These are phyloP conservation scores for Drosophila lacertosa DNA, from an alignment of 1,140 invertebrate genomes.

Conservation along the genomic window DNA sequence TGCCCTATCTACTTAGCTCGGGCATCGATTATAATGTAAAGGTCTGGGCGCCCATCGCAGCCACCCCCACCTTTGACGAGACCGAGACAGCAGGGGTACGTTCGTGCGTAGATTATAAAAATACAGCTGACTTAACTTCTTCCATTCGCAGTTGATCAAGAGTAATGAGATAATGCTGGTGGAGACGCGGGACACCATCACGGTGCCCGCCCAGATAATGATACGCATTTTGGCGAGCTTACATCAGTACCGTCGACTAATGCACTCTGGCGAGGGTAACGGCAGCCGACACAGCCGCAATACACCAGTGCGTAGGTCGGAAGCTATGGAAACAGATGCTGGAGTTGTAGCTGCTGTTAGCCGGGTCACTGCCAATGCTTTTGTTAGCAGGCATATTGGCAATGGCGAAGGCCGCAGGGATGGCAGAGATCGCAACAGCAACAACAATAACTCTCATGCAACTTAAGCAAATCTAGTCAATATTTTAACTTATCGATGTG, in stretches of 20 bases:
- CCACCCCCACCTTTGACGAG: constrained; percentile 87
- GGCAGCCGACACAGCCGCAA: neutral
- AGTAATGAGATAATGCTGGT: constrained; percentile 94
- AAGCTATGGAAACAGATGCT: neutral
- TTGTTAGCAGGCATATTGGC: neutral
- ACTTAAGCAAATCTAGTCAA: constrained; percentile 39
- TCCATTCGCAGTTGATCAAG: constrained; percentile 88
- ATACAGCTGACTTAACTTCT: neutral
- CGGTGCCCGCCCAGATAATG: constrained; percentile 95
- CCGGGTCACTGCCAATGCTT: neutral
- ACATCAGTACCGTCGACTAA: constrained; percentile 84
- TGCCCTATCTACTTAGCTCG: constrained; percentile 93
- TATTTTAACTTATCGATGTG: constrained; percentile 14
- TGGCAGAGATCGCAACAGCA: neutral
- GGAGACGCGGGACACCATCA: constrained; percentile 95
- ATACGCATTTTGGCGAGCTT: constrained; percentile 93
- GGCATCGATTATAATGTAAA: constrained; percentile 97
- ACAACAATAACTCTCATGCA: constrained; percentile 14
- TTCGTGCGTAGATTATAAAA: constrained; percentile 82
- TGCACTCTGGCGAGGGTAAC: constrained; percentile 22
- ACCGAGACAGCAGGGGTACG: constrained; percentile 89
- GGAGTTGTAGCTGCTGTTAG: constrained; percentile 2
- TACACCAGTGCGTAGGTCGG: neutral
- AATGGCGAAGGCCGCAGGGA: neutral
- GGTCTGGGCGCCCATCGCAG: constrained; percentile 90